Evolutionary conservation across 2,113 vertebrate genomes (phyloP).

Genomic region (Myrmecophaga tridactyla): DNA sequence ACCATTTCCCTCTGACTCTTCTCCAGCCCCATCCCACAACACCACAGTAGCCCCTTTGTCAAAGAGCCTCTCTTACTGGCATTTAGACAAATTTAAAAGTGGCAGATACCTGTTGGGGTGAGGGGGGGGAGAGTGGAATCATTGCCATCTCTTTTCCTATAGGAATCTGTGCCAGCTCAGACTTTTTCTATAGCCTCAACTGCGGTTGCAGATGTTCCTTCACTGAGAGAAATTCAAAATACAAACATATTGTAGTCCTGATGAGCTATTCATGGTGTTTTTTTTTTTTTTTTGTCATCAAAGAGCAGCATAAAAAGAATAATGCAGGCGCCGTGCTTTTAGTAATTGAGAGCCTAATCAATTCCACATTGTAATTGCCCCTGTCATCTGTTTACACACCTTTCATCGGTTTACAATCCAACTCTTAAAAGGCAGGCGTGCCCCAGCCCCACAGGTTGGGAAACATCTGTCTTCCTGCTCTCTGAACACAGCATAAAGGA

Average conservation of each 20-base stretch:
- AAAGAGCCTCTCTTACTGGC: background rate
- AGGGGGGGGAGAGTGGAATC: background rate
- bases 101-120: background rate
- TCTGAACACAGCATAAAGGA: constrained; percentile 36
- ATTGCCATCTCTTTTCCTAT: background rate
- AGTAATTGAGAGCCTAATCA: constrained; percentile 58
- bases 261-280: constrained; percentile 65
- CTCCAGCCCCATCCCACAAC: too few relatives aligned
- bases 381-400: constrained; percentile 47
- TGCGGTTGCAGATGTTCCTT: background rate
- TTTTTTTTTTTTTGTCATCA: constrained; percentile 64
- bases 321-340: constrained; percentile 21
- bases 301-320: constrained; percentile 66
- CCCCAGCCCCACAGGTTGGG: constrained; percentile 32
- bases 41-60: background rate
- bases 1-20: background rate
- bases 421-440: constrained; percentile 55
- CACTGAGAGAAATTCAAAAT: background rate
- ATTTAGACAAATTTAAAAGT: background rate
- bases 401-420: constrained; percentile 43
- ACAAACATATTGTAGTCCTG: constrained; percentile 8
- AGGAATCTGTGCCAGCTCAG: background rate
- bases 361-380: constrained; percentile 63
- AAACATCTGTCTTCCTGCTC: constrained; percentile 46
- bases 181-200: background rate